Evolutionary conservation across 1,140 invertebrate species (phyloP), one percentile per base, ranked within the genome.

Genomic region (Yoshiicerus persimilis): DNA sequence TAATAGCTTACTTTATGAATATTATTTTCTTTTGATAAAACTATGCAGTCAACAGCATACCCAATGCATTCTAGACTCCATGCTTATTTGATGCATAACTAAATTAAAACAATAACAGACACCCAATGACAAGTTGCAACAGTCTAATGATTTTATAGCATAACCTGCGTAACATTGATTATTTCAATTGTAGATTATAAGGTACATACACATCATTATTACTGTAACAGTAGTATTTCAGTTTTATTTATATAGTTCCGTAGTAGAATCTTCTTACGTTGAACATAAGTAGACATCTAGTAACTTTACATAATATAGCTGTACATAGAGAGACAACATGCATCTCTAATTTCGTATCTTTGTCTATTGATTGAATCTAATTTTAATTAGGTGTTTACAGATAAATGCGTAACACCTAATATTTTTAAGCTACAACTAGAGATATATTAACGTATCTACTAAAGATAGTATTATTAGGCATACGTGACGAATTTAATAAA

Each of bases 121-220:
- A 56, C n/a, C 47, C 20, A 56, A 56, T 56, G 20, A 56, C 47
- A 56, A 56, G 47, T 56, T 56, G 47, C 47, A 56, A 56, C 47
- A 56, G 47, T 56, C 47, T 56, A 70, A 70, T 70, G 23, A 80
- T 80, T 80, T 80, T 34, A 80, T 80, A 80, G 75, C 75, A 80
- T 32, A 80, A 80, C n/a, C 6, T n/a, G 13, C 75, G n/a, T 80
- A 36, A 36, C 30, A 80, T 80, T 32, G 32, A 36, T 6, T 77
- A 36, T 77, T 77, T 47, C 41, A 20, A 41, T 41, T 41, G 9
- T 11, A 75, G 30, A 77, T 80, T 80, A 36, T 80, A 80, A 36
- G 32, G 75, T 80, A 80, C 75, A 38, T 80, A 80, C 34, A 34
- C 30, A 80, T 80, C 30, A 34, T 80, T n/a, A n/a, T n/a, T 34